These are phyloP conservation scores for Marisa cornuarietis DNA, from an alignment of 1,140 invertebrate genomes.

Conservation along the genomic window DNA sequence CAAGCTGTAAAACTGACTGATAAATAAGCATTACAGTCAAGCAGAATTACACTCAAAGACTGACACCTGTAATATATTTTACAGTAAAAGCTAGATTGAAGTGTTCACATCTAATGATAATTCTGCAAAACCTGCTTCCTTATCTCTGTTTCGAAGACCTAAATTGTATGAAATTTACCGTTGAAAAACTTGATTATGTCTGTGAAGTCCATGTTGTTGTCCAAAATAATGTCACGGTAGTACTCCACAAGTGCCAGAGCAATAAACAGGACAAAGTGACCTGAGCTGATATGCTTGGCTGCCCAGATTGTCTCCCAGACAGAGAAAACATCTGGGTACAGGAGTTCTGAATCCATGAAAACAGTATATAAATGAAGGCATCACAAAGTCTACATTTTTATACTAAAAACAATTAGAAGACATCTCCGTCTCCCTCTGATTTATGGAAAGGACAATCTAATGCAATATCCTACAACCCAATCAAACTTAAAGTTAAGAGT, in stretches of 20 bases:
- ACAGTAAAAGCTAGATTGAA: not conserved
- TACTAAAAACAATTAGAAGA: no score
- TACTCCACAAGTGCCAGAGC: constrained; percentile 90
- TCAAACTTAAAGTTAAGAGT: not conserved
- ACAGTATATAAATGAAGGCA: not conserved
- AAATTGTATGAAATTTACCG: constrained; percentile 71
- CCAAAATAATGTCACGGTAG: constrained; percentile 92
- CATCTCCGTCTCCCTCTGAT: no score
- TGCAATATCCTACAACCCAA: no score
- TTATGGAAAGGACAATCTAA: no score
- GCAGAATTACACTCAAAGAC: not conserved
- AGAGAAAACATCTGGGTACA: constrained; percentile 91
- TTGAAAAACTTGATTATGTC: constrained; percentile 99
- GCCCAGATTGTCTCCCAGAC: constrained; percentile 97
- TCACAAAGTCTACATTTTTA: no score
- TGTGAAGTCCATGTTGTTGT: constrained; percentile 96
- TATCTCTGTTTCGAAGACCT: not conserved
- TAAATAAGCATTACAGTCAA: not conserved
- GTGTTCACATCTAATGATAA: not conserved
- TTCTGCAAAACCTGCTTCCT: not conserved
- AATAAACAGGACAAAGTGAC: constrained; percentile 92
- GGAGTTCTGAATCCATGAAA: constrained; percentile 73
- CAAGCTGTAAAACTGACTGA: not conserved
- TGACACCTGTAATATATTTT: not conserved
- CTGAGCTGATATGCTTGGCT: constrained; percentile 84